These are phyloP conservation scores for Drosophila rufa DNA, from an alignment of 1,140 invertebrate species.

Conservation along the genomic window DNA sequence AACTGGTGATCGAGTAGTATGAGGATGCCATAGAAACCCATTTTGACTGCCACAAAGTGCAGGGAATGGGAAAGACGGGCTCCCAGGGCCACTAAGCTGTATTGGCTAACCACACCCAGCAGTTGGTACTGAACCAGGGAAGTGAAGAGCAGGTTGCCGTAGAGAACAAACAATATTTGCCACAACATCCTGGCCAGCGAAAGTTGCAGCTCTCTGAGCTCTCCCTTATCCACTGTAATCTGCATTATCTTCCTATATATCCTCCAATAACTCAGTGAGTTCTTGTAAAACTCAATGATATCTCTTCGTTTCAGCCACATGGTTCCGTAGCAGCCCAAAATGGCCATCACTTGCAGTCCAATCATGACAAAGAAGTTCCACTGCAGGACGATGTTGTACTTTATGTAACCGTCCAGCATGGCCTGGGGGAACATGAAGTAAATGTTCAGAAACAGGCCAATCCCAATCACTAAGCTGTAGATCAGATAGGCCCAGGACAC, in stretches of 20 bases:
- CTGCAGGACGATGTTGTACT: constrained; percentile 53
- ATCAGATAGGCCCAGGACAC: constrained; percentile 30
- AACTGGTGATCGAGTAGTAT: constrained; percentile 55
- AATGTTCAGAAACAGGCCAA: constrained; percentile 12
- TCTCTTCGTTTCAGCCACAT: constrained; percentile 46
- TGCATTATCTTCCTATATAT: constrained; percentile 8
- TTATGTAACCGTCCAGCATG: constrained; percentile 41
- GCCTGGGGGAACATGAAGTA: constrained; percentile 23
- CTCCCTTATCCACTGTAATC: background rate
- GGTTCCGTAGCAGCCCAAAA: constrained; percentile 32
- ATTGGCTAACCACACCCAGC: background rate
- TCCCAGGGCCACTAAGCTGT: background rate
- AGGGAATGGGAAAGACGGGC: constrained; percentile 14
- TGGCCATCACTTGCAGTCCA: background rate
- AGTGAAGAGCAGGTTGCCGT: constrained; percentile 14
- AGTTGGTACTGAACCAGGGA: constrained; percentile 44
- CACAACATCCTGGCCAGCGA: constrained; percentile 19
- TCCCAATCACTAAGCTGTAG: constrained; percentile 33
- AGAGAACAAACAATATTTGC: constrained; percentile 22
- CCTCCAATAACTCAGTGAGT: constrained; percentile 32
- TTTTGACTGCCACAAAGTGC: constrained; percentile 19
- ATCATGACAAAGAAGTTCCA: constrained; percentile 21
- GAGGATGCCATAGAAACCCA: constrained; percentile 32
- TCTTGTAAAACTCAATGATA: constrained; percentile 35
- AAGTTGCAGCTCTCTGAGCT: constrained; percentile 17